Conservation (phyloP, 2,797 vertebrate genomes). For the Poeciliopsis paucimaculata region DNA sequence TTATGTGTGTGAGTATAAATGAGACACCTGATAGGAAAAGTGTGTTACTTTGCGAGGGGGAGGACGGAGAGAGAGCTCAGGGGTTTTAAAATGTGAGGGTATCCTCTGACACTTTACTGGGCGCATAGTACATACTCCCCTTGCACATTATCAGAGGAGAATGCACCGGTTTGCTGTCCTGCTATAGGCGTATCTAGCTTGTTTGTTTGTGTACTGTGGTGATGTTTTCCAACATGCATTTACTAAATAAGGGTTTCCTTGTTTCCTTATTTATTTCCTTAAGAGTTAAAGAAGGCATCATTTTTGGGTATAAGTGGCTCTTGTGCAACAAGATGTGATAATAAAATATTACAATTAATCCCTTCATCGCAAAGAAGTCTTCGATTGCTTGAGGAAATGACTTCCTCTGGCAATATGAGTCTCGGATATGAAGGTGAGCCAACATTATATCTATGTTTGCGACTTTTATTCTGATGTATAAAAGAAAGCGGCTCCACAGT, state of each 20-base stretch:
- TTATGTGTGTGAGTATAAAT: constrained; percentile 5
- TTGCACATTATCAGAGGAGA: neutral
- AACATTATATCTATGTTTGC: neutral
- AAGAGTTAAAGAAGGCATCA: neutral
- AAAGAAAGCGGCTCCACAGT: neutral
- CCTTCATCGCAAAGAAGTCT: neutral
- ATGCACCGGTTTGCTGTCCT: neutral
- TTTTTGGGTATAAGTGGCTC: neutral
- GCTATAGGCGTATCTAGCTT: neutral
- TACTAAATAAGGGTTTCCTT: neutral
- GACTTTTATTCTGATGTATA: neutral
- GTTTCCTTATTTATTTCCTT: neutral
- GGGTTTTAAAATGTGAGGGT: constrained; percentile 30
- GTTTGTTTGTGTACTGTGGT: neutral
- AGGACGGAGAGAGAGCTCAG: neutral
- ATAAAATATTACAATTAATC: neutral
- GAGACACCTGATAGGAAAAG: constrained; percentile 45
- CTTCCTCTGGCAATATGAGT: neutral
- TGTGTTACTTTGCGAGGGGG: constrained; percentile 11
- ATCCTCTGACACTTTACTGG: constrained; percentile 25
- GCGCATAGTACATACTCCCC: constrained; percentile 3
- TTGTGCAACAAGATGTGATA: neutral
- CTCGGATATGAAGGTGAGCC: neutral
- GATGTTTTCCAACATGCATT: neutral
- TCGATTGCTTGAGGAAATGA: neutral